Conservation (phyloP, 2,888 invertebrate species). For the Hemistola chrysoprasaria region DNA sequence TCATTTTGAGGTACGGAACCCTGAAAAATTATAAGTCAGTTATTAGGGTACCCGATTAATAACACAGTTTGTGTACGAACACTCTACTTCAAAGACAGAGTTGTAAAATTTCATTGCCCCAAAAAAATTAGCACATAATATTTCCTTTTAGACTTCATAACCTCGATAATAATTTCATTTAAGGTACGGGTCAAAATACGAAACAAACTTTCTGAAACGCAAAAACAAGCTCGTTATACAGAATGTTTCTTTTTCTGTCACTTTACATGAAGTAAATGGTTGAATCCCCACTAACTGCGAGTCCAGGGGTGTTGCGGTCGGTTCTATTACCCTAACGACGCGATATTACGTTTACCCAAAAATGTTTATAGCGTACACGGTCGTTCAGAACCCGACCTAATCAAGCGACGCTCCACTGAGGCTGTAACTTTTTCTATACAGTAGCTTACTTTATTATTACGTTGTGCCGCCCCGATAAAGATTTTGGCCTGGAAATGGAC, state of each 20-base stretch:
- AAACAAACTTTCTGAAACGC: slow-evolving; percentile 12
- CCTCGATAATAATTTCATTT: too few species aligned
- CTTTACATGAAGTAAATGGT: slow-evolving; percentile 46
- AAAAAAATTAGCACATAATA: too few species aligned
- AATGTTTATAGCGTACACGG: slow-evolving; percentile 66
- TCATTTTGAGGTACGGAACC: too few species aligned
- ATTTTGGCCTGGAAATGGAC: slow-evolving; percentile 24
- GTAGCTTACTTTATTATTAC: slow-evolving; percentile 33
- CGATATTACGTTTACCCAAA: slow-evolving; percentile 78
- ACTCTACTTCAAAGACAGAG: too few species aligned
- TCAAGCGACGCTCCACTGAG: slow-evolving; percentile 59
- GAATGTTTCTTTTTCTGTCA: slow-evolving; percentile 42
- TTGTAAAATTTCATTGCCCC: too few species aligned
- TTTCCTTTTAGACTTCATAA: too few species aligned
- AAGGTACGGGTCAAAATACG: background rate
- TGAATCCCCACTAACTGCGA: slow-evolving; percentile 30
- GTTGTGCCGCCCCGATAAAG: slow-evolving; percentile 27
- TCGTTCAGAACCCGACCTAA: slow-evolving; percentile 64
- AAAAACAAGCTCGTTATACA: slow-evolving; percentile 28
- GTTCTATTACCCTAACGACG: slow-evolving; percentile 76
- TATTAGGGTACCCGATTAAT: too few species aligned
- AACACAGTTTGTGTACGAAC: too few species aligned
- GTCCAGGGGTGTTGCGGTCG: slow-evolving; percentile 44
- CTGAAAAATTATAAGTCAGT: too few species aligned
- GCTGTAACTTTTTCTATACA: slow-evolving; percentile 45